Conservation (phyloP, 2,113 vertebrate genomes). For the Bufo gargarizans region DNA sequence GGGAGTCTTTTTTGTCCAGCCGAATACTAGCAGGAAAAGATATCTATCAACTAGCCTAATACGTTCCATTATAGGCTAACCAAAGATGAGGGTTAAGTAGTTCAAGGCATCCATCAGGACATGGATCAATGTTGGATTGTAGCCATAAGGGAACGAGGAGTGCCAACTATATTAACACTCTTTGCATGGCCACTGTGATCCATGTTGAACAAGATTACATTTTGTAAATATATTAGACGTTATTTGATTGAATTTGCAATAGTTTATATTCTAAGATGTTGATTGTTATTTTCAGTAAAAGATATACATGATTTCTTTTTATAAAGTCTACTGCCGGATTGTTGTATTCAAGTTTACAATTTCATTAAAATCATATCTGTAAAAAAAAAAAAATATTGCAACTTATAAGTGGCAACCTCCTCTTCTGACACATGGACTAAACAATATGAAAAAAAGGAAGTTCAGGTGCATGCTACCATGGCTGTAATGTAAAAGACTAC, state of each 20-base stretch:
- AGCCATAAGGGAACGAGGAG: not conserved
- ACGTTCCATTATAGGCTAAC: not conserved
- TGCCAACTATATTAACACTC: not conserved
- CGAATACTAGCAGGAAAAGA: no score
- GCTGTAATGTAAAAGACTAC: no score
- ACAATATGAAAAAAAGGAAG: no score
- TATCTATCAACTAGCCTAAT: no score
- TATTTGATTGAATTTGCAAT: not conserved
- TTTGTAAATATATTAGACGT: not conserved
- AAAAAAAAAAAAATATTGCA: not conserved
- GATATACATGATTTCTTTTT: not conserved
- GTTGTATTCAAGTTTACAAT: not conserved
- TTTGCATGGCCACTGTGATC: not conserved
- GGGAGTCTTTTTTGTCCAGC: no score
- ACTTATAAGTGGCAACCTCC: no score
- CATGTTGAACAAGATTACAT: not conserved
- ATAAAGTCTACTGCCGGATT: not conserved
- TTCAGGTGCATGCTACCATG: no score
- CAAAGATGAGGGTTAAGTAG: slow-evolving; percentile 4
- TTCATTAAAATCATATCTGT: not conserved
- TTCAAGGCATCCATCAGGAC: not conserved
- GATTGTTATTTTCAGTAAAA: not conserved
- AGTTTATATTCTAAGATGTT: not conserved
- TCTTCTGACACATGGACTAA: no score
- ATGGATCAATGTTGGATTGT: not conserved